These are phyloP conservation scores for Cirrhinus molitorella DNA, from an alignment of 2,797 vertebrate species.

Conservation along the genomic window DNA sequence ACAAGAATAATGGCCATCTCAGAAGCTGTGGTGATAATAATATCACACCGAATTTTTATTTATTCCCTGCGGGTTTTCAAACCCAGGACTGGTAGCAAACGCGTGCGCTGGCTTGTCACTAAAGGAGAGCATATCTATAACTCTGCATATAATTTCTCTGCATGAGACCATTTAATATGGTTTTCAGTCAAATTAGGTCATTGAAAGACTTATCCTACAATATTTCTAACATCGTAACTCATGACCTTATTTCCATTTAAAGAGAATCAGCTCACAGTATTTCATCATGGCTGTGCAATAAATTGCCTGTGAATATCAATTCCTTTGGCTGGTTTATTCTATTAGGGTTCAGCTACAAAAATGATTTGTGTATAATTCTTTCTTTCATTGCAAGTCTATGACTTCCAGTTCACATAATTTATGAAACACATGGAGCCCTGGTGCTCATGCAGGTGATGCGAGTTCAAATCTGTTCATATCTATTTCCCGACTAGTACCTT, in stretches of 20 bases:
- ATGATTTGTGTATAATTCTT: not conserved
- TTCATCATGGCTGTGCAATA: slow-evolving; percentile 34
- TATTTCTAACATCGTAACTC: slow-evolving; percentile 31
- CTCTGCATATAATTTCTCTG: not conserved
- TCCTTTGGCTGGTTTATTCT: slow-evolving; percentile 18
- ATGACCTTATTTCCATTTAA: slow-evolving; percentile 24
- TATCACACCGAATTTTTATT: slow-evolving; percentile 9
- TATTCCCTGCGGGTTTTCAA: slow-evolving; percentile 9
- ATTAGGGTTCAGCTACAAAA: not conserved
- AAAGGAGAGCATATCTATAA: slow-evolving; percentile 36
- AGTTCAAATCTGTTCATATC: not conserved
- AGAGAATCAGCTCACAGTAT: slow-evolving; percentile 26
- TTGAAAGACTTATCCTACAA: slow-evolving; percentile 2
- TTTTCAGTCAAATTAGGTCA: slow-evolving; percentile 42
- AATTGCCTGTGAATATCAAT: slow-evolving; percentile 19
- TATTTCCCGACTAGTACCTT: not conserved
- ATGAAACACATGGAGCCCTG: not conserved
- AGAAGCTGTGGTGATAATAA: slow-evolving; percentile 15
- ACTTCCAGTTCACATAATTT: not conserved
- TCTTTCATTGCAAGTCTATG: slow-evolving; percentile 22
- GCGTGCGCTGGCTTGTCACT: slow-evolving; percentile 3
- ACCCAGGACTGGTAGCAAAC: not conserved
- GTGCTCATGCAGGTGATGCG: not conserved
- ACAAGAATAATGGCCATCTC: slow-evolving; percentile 24
- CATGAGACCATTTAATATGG: slow-evolving; percentile 23